Base-by-base conservation (phyloP, 2,888 invertebrate genomes). In the Epinotia bilunana region DNA sequence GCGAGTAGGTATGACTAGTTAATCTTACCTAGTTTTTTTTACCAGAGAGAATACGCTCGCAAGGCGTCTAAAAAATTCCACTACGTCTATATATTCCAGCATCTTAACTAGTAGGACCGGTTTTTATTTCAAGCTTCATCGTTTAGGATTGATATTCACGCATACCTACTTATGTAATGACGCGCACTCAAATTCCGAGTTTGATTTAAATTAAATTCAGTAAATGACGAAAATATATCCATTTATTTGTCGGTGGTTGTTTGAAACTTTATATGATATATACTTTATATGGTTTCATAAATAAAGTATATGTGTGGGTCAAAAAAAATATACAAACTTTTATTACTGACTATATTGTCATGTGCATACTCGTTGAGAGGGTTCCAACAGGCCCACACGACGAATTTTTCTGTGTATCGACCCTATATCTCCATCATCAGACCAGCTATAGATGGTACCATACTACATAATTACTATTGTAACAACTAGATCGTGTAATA, bases 61-160 rank as follows among this genome's bases (percentile, higher is more conserved):
- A 28, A 72, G 74, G 72, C 81, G 78, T 81, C 83, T 83, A 87
- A 90, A 92, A 91, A 88, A 90, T 90, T 91, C 91, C 91, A 91
- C 88, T 84, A 84, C 85, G 81, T 84, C 83, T 78, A 74, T 72
- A 67, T 74, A 60, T 73, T 68, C 70, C 70, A 67, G 84, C 84
- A 86, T 87, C 84, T 81, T 80, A 87, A 74, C 88, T 88, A 86
- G 86, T 79, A 77, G 77, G 89, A 91, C 92, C 90, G 88, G 92
- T 91, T 91, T 83, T 70, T 77, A 84, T 85, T 85, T 86, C 83
- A 83, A 86, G 87, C 86, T 84, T 76, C 80, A 78, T 77, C 77
- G 76, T 76, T 65, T 71, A 67, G 65, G 71, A 72, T 71, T 70
- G 49, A 74, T 70, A 75, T 75, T 72, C 75, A 72, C 74, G 74